Conservation (phyloP, 2,888 invertebrate genomes). For the Mantis religiosa region DNA sequence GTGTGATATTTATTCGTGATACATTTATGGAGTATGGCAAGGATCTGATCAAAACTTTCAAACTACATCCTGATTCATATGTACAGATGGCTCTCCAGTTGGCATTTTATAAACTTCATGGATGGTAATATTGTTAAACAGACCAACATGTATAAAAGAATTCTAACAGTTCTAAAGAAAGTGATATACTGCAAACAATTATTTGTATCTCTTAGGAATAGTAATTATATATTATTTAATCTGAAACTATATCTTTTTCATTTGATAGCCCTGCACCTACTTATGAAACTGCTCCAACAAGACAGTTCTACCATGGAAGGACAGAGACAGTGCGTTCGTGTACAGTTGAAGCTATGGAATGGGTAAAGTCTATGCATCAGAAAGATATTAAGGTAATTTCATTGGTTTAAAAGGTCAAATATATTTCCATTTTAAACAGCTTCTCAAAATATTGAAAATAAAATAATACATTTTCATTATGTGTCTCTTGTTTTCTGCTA, state of each 20-base stretch:
- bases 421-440: too few species aligned
- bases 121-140: slow-evolving; percentile 36
- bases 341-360: slow-evolving; percentile 49
- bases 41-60: slow-evolving; percentile 46
- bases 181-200: background rate
- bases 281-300: slow-evolving; percentile 61
- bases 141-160: background rate
- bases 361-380: slow-evolving; percentile 41
- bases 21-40: slow-evolving; percentile 51
- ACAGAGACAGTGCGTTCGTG: slow-evolving; percentile 62
- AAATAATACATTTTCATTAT: too few species aligned
- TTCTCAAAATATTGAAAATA: too few species aligned
- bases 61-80: slow-evolving; percentile 58
- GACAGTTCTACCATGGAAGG: slow-evolving; percentile 57
- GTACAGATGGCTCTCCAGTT: slow-evolving; percentile 57
- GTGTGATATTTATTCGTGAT: slow-evolving; percentile 40
- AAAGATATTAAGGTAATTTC: background rate
- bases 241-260: background rate
- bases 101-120: slow-evolving; percentile 53
- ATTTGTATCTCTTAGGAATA: background rate
- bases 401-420: background rate
- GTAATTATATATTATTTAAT: background rate
- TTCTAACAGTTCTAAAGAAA: background rate
- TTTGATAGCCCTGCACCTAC: slow-evolving; percentile 52
- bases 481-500: too few species aligned